Base-by-base conservation (phyloP, 2,888 invertebrate species). In the Platycheirus albimanus region DNA sequence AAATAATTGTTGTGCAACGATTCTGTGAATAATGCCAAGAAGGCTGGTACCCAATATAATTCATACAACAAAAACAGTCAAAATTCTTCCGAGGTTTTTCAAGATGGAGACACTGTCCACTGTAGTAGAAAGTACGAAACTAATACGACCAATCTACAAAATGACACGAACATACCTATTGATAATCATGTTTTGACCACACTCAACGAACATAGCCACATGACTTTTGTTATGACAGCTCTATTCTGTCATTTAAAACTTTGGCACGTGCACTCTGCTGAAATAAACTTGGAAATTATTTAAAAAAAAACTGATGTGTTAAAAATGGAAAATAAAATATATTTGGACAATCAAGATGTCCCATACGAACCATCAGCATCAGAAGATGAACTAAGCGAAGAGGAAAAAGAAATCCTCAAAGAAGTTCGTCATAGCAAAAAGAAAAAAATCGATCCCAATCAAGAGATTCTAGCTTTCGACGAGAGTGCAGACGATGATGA, bases 301-400 rank as follows among this genome's bases (percentile, higher is more conserved):
- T 33, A 28, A 13, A 13, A 67, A 3, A 30, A 66, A 69, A 69
- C 49, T 45, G 17, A 54, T 49, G 41, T 20, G 30, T 15, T 24
- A 63, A 79, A 66, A 74, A 88, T 88, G 88, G 86, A 83, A 1
- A 85, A 87, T 84, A 88, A 88, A 87, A 75, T 88, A 54, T 86
- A 77, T 61, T 76, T 88, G 20, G 58, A 87, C 10, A 66, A 85
- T 20, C 74, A 77, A 13, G 89, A 91, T 5, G 86, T 86, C 41
- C 92, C 93, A 80, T 94, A 94, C 87, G 93, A 93, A 74, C 92
- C 93, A 33, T 93, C 94, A 3, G 94, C 94, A 88, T 96, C 95
- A 0, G 96, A 95, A 87, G 93, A 95, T 87, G 95, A 95, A 85
- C 95, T 94, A 87, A 93, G 94, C 61, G 92, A 93, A 77, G 92